Conservation (phyloP, 2,888 invertebrate species). For the Andrena haemorrhoa region DNA sequence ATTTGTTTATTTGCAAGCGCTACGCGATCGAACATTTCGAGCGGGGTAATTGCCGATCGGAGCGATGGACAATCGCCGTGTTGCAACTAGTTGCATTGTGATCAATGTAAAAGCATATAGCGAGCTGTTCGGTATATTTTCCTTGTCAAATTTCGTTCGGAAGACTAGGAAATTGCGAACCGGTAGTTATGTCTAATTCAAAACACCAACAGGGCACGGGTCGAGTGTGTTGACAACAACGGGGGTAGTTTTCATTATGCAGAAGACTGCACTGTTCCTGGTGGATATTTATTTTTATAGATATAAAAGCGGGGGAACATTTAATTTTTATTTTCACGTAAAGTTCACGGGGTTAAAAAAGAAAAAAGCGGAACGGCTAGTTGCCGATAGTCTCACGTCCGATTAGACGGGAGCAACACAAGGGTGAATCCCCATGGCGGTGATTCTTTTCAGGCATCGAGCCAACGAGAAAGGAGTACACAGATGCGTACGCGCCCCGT, state of each 20-base stretch:
- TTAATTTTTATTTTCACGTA: background rate
- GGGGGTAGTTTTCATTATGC: background rate
- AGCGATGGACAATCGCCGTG: constrained; percentile 11
- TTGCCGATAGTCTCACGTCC: constrained; percentile 58
- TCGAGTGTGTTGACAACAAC: background rate
- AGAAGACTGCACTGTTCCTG: background rate
- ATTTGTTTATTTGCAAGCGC: constrained; percentile 54
- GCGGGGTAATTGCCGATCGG: constrained; percentile 30
- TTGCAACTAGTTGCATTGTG: constrained; percentile 31
- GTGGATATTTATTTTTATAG: background rate
- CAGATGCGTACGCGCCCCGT: constrained; percentile 75
- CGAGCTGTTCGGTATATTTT: constrained; percentile 1
- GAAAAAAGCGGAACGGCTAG: constrained; percentile 27
- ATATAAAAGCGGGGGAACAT: background rate
- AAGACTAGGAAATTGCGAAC: background rate
- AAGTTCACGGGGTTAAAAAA: constrained; percentile 4
- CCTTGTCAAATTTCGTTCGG: background rate
- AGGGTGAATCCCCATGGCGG: constrained; percentile 62
- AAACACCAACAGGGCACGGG: background rate
- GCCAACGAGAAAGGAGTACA: constrained; percentile 59
- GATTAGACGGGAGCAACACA: constrained; percentile 52
- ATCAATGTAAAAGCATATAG: constrained; percentile 7
- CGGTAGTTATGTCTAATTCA: background rate
- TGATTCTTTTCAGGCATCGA: constrained; percentile 56
- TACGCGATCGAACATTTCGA: constrained; percentile 38